A percentile compares a stretch with the other conserved stretches of the same genome.
Evolutionary conservation across 2,113 vertebrate species (phyloP).

Genomic region (Rynchops niger): DNA sequence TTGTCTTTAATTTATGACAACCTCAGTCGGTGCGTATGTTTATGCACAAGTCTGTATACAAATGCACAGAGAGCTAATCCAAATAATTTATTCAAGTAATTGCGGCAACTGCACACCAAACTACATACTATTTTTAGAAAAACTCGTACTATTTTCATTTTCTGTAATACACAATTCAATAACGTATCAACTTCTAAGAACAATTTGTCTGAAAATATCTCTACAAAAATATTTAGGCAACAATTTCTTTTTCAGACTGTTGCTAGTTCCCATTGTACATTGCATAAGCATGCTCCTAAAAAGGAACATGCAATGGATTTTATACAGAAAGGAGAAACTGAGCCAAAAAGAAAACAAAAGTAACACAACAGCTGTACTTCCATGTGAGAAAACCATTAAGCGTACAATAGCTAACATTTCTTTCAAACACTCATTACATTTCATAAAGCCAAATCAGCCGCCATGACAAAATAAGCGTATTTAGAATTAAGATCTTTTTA

Average conservation of each 20-base stretch:
- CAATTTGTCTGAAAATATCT: neutral
- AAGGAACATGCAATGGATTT: neutral
- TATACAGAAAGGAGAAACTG: neutral
- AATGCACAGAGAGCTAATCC: neutral
- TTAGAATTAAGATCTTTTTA: conserved; percentile 16
- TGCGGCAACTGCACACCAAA: neutral
- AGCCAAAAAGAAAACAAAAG: neutral
- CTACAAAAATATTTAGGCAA: neutral
- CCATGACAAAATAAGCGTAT: neutral
- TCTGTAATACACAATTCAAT: neutral
- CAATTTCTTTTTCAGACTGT: neutral
- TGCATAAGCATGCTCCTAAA: neutral
- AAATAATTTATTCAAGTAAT: neutral
- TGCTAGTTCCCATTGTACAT: neutral
- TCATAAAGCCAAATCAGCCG: neutral
- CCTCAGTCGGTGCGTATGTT: neutral
- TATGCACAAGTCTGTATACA: neutral
- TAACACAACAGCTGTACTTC: neutral
- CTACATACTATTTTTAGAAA: neutral
- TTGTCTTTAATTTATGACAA: neutral
- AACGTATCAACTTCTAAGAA: neutral
- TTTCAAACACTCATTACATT: neutral
- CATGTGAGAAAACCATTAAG: neutral
- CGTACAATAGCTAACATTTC: neutral
- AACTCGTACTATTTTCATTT: neutral